Conservation (phyloP, 2,113 vertebrate genomes). For the Brachyhypopomus occidentalis region DNA sequence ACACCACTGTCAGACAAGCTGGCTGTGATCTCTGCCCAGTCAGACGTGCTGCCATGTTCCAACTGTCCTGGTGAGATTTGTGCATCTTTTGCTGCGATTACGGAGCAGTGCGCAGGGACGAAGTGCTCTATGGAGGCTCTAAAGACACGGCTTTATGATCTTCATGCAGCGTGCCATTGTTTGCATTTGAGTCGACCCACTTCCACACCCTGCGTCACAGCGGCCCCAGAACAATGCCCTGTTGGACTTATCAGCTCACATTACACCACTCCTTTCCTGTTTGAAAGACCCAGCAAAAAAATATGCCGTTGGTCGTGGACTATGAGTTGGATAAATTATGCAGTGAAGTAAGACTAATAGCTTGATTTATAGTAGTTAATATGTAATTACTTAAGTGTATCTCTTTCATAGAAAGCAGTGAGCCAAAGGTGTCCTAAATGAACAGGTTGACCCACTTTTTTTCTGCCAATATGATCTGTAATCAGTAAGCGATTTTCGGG, state of each 20-base stretch:
- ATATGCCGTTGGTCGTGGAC: slow-evolving; percentile 7
- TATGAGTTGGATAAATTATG: neutral
- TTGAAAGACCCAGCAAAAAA: slow-evolving; percentile 14
- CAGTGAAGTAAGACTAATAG: slow-evolving; percentile 1
- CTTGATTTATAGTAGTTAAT: neutral
- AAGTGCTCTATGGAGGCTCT: neutral
- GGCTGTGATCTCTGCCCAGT: neutral
- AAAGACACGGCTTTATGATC: neutral
- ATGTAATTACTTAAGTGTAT: neutral
- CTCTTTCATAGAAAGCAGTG: slow-evolving; percentile 1
- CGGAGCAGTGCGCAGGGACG: neutral
- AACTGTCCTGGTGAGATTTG: neutral
- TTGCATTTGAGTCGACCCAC: slow-evolving; percentile 25
- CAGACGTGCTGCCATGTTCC: neutral
- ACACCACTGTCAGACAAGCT: neutral
- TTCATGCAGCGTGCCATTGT: slow-evolving; percentile 12
- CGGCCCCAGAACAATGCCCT: slow-evolving; percentile 32
- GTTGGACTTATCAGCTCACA: slow-evolving; percentile 39
- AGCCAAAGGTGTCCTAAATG: neutral
- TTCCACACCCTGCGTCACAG: slow-evolving; percentile 31
- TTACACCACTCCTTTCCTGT: slow-evolving; percentile 43
- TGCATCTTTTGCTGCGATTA: neutral
- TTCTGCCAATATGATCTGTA: neutral
- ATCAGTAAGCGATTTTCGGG: neutral
- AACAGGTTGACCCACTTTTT: neutral